Conservation (phyloP, 1,140 invertebrate species). For the Dolichoris vasculosae region DNA sequence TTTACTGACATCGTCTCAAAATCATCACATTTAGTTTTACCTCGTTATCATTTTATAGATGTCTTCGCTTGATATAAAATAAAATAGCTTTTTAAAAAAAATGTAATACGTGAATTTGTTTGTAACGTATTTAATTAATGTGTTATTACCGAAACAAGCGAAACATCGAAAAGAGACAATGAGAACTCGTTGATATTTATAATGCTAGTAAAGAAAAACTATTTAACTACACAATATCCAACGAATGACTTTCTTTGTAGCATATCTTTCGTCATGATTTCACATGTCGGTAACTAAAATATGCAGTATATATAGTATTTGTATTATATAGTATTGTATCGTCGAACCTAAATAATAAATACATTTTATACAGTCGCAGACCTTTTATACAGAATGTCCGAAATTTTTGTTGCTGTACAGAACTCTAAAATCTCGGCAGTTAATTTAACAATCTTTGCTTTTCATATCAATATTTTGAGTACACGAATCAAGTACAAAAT, state of each 20-base stretch:
- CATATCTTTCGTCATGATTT: constrained; percentile 60
- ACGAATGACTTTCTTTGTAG: constrained; percentile 55
- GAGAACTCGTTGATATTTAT: constrained; percentile 57
- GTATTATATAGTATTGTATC: constrained; percentile 70
- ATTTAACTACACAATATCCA: constrained; percentile 54
- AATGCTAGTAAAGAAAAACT: constrained; percentile 54
- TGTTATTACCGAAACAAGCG: constrained; percentile 8
- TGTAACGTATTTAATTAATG: constrained; percentile 25
- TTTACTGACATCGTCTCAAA: constrained; percentile 59
- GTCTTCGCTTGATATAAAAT: neutral
- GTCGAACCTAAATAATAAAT: constrained; percentile 75
- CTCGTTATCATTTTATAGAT: constrained; percentile 60
- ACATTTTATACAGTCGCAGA: constrained; percentile 74
- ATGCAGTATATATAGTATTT: constrained; percentile 65
- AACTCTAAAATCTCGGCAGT: constrained; percentile 37
- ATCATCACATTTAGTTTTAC: constrained; percentile 51
- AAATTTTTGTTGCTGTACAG: constrained; percentile 55
- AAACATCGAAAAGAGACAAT: constrained; percentile 62
- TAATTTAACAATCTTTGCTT: constrained; percentile 18
- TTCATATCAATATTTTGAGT: constrained; percentile 31
- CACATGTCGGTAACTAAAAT: constrained; percentile 69
- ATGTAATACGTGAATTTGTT: constrained; percentile 27
- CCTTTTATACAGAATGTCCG: constrained; percentile 71
- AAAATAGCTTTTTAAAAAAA: constrained; percentile 21
- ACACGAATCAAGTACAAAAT: constrained; percentile 7